Evolutionary conservation across 2,888 invertebrate genomes (phyloP).

Genomic region (Ormyrus thymus): DNA sequence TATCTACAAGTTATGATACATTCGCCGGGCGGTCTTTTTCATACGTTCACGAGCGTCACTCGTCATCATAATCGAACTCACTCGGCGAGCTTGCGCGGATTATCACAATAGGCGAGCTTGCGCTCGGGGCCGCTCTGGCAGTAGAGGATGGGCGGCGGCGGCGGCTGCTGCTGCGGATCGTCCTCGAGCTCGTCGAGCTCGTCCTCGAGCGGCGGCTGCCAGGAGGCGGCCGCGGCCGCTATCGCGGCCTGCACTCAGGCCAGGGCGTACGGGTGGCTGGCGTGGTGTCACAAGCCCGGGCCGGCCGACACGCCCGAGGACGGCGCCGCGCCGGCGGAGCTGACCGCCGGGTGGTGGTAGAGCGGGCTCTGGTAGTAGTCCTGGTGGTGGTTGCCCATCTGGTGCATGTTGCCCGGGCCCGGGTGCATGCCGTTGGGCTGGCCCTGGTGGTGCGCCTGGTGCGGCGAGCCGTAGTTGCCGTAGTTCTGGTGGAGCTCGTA

Average conservation of each 20-base stretch:
- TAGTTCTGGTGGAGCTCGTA: slow-evolving; percentile 85
- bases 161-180: slow-evolving; percentile 36
- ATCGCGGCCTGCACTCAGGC: slow-evolving; percentile 81
- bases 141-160: slow-evolving; percentile 1
- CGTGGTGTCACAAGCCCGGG: slow-evolving; percentile 90
- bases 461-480: slow-evolving; percentile 53
- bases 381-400: slow-evolving; percentile 71
- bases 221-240: slow-evolving; percentile 43
- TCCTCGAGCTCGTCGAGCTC: slow-evolving; percentile 59
- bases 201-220: slow-evolving; percentile 57
- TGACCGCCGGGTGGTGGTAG: slow-evolving; percentile 76
- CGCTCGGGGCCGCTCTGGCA: slow-evolving; percentile 19
- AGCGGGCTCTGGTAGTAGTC: slow-evolving; percentile 88
- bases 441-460: slow-evolving; percentile 22
- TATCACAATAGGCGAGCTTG: slow-evolving; percentile 53
- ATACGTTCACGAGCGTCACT: too few species aligned
- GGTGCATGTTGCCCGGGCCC: slow-evolving; percentile 80
- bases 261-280: slow-evolving; percentile 81
- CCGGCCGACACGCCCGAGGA: slow-evolving; percentile 72
- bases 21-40: too few species aligned
- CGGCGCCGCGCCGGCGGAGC: slow-evolving; percentile 61
- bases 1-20: slow-evolving; percentile 74
- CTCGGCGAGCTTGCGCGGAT: slow-evolving; percentile 30
- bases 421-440: slow-evolving; percentile 46
- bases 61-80: background rate